phyloP scores from a whole-genome alignment of 2,113 vertebrate genomes.

The Grus americana region DNA sequence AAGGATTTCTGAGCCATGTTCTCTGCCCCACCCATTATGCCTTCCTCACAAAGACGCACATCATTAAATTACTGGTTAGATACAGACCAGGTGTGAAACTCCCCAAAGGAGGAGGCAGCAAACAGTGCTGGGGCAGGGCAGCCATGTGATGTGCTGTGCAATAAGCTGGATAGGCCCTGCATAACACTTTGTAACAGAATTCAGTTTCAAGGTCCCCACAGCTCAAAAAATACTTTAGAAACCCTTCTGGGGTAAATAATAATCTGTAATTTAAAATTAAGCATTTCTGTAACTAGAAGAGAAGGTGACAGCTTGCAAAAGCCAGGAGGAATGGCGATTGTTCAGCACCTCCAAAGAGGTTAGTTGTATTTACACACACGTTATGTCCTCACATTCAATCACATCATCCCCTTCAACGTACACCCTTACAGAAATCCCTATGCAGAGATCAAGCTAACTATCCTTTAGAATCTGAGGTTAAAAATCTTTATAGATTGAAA shows the following conservation, averaged over 20 bases:
- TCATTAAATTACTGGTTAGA: too few species aligned
- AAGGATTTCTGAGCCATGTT: not conserved
- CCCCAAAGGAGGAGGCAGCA: not conserved
- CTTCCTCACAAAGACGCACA: not conserved
- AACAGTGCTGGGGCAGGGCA: not conserved
- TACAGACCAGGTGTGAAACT: not conserved
- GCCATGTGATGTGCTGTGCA: fast-evolving
- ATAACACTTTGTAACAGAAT: not conserved
- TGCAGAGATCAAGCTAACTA: not conserved
- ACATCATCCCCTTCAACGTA: not conserved
- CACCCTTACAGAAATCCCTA: not conserved
- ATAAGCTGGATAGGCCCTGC: fast-evolving
- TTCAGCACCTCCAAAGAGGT: not conserved
- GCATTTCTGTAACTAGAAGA: not conserved
- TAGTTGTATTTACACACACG: not conserved
- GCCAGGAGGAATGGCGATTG: not conserved
- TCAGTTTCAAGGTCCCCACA: not conserved
- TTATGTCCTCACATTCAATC: not conserved
- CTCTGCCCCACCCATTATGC: not conserved
- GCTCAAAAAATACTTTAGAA: not conserved
- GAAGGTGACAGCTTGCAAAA: not conserved
- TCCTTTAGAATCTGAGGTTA: not conserved
- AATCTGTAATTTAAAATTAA: not conserved
- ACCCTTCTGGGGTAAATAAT: not conserved
- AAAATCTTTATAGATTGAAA: not conserved